Conservation (phyloP, 2,888 invertebrate species). For the Dolomedes plantarius region DNA sequence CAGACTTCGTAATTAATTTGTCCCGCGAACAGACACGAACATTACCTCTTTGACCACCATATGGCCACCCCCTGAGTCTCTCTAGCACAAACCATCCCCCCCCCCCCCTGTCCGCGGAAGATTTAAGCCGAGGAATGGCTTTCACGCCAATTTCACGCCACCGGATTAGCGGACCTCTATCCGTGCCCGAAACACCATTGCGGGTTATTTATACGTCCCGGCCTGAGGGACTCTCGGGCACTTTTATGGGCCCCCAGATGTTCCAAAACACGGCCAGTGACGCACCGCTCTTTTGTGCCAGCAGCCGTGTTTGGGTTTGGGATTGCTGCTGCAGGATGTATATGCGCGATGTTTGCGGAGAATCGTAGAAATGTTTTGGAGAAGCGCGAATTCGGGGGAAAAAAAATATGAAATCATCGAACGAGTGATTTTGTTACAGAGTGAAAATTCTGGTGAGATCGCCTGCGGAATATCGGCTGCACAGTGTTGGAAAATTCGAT, state of each 20-base stretch:
- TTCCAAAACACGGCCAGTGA: slow-evolving; percentile 51
- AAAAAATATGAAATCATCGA: too few relatives aligned
- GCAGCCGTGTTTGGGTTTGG: slow-evolving; percentile 41
- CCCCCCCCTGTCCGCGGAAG: background rate
- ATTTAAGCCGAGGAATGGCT: slow-evolving; percentile 16
- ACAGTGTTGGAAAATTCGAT: too few relatives aligned
- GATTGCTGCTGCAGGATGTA: background rate
- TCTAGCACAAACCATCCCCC: background rate
- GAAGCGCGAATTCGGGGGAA: too few relatives aligned
- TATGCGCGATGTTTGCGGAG: too few relatives aligned
- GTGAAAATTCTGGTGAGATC: too few relatives aligned
- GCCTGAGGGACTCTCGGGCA: slow-evolving; percentile 7
- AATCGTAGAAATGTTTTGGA: background rate
- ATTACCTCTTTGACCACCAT: slow-evolving; percentile 19
- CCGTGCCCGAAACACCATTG: slow-evolving; percentile 36
- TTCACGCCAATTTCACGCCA: slow-evolving; percentile 57
- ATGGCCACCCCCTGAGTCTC: background rate
- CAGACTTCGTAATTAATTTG: too few relatives aligned
- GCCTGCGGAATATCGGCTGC: too few relatives aligned
- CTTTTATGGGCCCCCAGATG: slow-evolving; percentile 52
- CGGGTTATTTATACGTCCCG: slow-evolving; percentile 68
- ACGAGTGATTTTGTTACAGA: too few relatives aligned
- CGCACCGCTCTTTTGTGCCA: slow-evolving; percentile 52
- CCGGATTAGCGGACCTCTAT: slow-evolving; percentile 37
- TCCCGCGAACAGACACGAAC: background rate